Conservation (phyloP, 64 coral and sea anemone genomes). For the Montipora efflorescens region DNA sequence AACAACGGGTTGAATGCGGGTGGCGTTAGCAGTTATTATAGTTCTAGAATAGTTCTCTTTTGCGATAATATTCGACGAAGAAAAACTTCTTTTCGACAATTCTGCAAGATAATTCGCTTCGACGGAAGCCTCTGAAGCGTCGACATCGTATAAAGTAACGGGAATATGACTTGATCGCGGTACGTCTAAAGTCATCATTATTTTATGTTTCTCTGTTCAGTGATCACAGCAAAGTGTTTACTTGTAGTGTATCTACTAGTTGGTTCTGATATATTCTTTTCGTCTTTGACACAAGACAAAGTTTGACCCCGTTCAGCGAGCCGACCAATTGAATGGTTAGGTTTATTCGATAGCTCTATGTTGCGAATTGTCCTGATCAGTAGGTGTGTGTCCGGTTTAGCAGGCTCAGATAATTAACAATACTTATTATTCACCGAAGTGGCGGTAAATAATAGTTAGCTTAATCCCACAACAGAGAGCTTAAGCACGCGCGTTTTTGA, state of each 20-base stretch:
- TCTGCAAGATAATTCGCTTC: not conserved
- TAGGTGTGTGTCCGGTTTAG: not conserved
- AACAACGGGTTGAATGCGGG: conserved; percentile 7
- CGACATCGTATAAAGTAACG: not conserved
- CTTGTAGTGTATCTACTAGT: not conserved
- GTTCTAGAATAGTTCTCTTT: conserved; percentile 4
- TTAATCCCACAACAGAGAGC: no score
- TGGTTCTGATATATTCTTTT: not conserved
- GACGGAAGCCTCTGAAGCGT: not conserved
- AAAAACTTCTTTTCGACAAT: not conserved
- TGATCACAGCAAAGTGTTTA: not conserved
- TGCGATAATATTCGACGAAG: not conserved
- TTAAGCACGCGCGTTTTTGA: no score
- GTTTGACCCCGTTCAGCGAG: not conserved
- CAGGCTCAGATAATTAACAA: no score
- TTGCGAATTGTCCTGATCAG: not conserved
- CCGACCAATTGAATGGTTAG: not conserved
- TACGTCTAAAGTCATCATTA: not conserved
- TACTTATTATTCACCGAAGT: no score
- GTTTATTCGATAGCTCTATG: not conserved
- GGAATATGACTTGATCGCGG: not conserved
- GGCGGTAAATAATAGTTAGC: no score
- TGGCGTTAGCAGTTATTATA: not conserved
- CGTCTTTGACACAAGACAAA: not conserved
- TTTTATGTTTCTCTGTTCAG: not conserved